Evolutionary conservation across 2,888 invertebrate species (phyloP), one percentile per base, ranked within the genome.

Genomic region (Plebejus anna): DNA sequence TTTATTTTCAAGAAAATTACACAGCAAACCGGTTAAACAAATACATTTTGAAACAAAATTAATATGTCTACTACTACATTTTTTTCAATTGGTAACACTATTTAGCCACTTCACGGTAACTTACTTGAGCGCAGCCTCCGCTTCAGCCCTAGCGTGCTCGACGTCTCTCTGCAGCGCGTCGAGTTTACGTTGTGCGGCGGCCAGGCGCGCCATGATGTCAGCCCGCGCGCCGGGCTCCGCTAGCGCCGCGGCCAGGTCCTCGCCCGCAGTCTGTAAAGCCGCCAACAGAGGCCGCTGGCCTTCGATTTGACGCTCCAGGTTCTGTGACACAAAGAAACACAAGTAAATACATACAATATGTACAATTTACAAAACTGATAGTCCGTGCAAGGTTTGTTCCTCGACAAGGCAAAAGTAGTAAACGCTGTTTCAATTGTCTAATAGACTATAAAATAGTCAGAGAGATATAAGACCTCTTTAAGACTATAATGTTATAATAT

Each of bases 201-300:
- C 95, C 76, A 99, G 94, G 86, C 98, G 98, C 81, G 96, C 96
- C 89, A 97, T 97, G 72, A 99, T 97, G 91, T 99, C 99, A 71
- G 97, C 97, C 75, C 97, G 95, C 0, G 98, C 97, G 0, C 98
- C 97, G 0, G 98, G 96, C 90, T 99, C 99, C 38, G 98, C 97
- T 59, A 99, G 92, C 55, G 98, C 97, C 76, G 97, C 96, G 84
- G 97, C 97, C 0, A 99, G 92, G 51, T 97, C 97, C 1, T 96
- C 96, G n/a, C 98, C 98, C 0, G 98, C 96, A n/a, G 96, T 96
- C 85, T 98, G 98, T 47, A 97, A 95, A 88, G 98, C 98, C 0
- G 98, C 97, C 77, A 98, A 89, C 0, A 98, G 92, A 0, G 98
- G 98, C 4, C 98, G 95, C 85, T 98, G 98, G 0, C 97, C 97